Base-by-base conservation (phyloP, 1,140 invertebrate genomes). In the Tetramorium parvispinum region DNA sequence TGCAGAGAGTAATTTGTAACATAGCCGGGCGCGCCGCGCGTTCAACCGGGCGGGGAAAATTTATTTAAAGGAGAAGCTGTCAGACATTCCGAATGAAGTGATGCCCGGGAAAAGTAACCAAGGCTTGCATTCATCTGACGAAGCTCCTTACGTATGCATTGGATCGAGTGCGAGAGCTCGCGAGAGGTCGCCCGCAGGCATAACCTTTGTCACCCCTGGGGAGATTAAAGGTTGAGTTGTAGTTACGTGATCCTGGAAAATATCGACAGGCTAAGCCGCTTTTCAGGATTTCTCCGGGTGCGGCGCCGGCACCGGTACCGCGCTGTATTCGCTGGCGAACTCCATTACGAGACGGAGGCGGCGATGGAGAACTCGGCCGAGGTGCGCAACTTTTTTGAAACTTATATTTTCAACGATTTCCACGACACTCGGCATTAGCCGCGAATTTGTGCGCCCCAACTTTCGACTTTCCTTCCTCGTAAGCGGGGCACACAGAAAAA, bases 101-200 rank as follows among this genome's bases (percentile, higher is more conserved):
- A 73, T 46, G 53, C 53, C 27, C 13, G 27, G 53, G 18, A 32
- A 83, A 61, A 59, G 53, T 59, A 83, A 75, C 53, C 68, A 37
- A 49, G 53, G 68, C 32, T 59, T 82, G 53, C 66, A 73, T 73
- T 59, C 63, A 55, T 75, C 68, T 37, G 79, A 73, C 53, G 40
- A 57, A 75, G 79, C 79, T 75, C 10, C 68, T 83, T 75, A 75
- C 53, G 79, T 82, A 73, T 82, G 66, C 66, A 82, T 82, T 82
- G 40, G 66, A 71, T 82, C 66, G 66, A n/a, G 53, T 8, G 46
- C 77, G 21, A 57, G 32, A 82, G 66, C 66, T 59, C 53, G 32
- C 78, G 37, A 43, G n/a, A 70, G n/a, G 18, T 83, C 40, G 40
- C 68, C 68, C 68, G 79, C 53, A 59, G 40, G 68, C 79, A 83